These are phyloP conservation scores for Syngnathus acus DNA, from an alignment of 2,797 vertebrate species.

Conservation along the genomic window DNA sequence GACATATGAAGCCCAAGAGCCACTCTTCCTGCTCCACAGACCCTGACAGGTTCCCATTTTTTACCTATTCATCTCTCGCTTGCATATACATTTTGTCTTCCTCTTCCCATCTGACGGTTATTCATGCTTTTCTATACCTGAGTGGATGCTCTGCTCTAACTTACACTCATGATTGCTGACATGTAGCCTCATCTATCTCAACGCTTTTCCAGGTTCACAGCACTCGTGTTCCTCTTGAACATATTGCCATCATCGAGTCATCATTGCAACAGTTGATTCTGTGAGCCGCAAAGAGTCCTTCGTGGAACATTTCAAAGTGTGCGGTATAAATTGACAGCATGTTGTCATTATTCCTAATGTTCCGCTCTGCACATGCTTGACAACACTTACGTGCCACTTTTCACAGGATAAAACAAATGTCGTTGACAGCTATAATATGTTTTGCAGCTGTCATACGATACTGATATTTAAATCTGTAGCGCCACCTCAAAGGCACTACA, in stretches of 20 bases:
- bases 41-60: constrained; percentile 6
- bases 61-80: constrained; percentile 16
- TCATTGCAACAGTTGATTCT: constrained; percentile 21
- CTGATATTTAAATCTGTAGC: background rate
- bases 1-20: constrained; percentile 31
- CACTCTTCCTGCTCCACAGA: constrained; percentile 21
- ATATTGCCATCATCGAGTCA: constrained; percentile 24
- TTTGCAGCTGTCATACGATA: background rate
- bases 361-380: constrained; percentile 1
- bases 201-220: constrained; percentile 21
- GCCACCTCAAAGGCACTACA: background rate
- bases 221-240: constrained; percentile 18
- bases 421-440: background rate
- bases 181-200: constrained; percentile 1
- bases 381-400: background rate
- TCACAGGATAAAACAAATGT: background rate
- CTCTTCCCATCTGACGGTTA: constrained; percentile 10
- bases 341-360: constrained; percentile 3
- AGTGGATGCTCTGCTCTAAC: constrained; percentile 24
- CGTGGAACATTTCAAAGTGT: constrained; percentile 22
- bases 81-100: constrained; percentile 14
- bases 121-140: constrained; percentile 29
- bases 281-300: constrained; percentile 10
- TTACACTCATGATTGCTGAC: constrained; percentile 22
- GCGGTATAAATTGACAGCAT: constrained; percentile 21